These are phyloP conservation scores for Bombus cullumanus DNA, from an alignment of 1,140 invertebrate species.

Conservation along the genomic window DNA sequence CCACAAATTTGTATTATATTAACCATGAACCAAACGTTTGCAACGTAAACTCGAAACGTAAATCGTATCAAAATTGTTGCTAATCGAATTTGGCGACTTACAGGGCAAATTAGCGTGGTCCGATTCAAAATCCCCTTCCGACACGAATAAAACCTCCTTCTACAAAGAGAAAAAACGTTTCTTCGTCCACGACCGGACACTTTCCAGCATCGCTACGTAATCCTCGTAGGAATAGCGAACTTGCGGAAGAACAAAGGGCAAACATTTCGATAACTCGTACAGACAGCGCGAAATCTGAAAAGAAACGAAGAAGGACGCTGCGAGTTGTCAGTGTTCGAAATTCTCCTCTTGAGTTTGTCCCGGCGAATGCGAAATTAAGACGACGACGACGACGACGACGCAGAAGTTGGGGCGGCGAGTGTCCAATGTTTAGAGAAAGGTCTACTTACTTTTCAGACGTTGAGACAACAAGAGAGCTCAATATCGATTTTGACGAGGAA, in stretches of 20 bases:
- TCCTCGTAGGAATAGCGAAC: neutral
- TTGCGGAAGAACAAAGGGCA: neutral
- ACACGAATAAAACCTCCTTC: too few relatives aligned
- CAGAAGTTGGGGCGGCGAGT: slow-evolving; percentile 30
- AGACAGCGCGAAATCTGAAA: neutral
- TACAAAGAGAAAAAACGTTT: neutral
- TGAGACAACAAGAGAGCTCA: slow-evolving; percentile 29
- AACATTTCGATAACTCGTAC: neutral
- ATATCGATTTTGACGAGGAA: slow-evolving; percentile 36
- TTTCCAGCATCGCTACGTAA: neutral
- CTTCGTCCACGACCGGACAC: too few relatives aligned
- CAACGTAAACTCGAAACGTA: too few relatives aligned
- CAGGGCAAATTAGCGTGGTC: too few relatives aligned
- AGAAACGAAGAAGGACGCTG: neutral
- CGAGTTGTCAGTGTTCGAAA: neutral
- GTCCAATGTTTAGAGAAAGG: slow-evolving; percentile 34
- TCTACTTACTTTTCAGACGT: slow-evolving; percentile 36
- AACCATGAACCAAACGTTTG: too few relatives aligned
- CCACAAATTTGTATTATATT: too few relatives aligned
- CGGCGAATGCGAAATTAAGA: slow-evolving; percentile 23
- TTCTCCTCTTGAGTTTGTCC: neutral
- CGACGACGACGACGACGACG: slow-evolving; percentile 1
- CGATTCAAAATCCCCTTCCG: too few relatives aligned
- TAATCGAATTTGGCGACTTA: too few relatives aligned
- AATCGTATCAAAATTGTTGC: too few relatives aligned